Percentiles rank a stretch among this genome's conserved stretches.
These are phyloP conservation scores for Prinia subflava DNA, from an alignment of 2,113 vertebrate genomes.

Conservation along the genomic window DNA sequence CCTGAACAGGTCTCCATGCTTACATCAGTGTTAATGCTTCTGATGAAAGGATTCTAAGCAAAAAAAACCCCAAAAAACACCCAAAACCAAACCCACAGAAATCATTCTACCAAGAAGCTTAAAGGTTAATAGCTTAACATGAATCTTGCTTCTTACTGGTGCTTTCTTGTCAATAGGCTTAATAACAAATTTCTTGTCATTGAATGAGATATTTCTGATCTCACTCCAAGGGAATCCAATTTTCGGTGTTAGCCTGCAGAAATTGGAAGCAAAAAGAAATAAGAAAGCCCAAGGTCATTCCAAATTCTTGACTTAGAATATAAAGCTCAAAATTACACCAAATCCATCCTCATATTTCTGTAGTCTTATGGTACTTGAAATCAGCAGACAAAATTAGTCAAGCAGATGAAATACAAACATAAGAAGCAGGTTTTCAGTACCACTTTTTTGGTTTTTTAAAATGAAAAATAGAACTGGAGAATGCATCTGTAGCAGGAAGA, in stretches of 20 bases:
- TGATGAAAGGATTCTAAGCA: neutral
- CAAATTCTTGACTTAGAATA: neutral
- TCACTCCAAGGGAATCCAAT: constrained; percentile 99
- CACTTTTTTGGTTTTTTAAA: neutral
- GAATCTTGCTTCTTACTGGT: constrained; percentile 77
- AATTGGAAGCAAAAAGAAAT: neutral
- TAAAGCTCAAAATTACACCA: neutral
- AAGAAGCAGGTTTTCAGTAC: neutral
- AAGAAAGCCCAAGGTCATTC: neutral
- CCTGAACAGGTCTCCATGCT: neutral
- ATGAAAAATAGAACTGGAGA: neutral
- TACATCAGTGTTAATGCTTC: fast-evolving
- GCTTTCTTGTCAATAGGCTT: constrained; percentile 98
- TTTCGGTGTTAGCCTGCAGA: constrained; percentile 90
- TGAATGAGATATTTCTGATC: constrained; percentile 97
- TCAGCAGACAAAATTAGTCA: neutral
- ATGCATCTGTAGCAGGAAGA: neutral
- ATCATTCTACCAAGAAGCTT: neutral
- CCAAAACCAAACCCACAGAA: neutral
- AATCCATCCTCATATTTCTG: neutral
- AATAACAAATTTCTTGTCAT: constrained; percentile 98
- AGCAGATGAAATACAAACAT: neutral
- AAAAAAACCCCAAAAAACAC: neutral
- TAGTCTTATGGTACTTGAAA: neutral
- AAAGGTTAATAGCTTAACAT: neutral